Base-by-base conservation (phyloP, 2,888 invertebrate genomes). In the Eumerus sabulonum region DNA sequence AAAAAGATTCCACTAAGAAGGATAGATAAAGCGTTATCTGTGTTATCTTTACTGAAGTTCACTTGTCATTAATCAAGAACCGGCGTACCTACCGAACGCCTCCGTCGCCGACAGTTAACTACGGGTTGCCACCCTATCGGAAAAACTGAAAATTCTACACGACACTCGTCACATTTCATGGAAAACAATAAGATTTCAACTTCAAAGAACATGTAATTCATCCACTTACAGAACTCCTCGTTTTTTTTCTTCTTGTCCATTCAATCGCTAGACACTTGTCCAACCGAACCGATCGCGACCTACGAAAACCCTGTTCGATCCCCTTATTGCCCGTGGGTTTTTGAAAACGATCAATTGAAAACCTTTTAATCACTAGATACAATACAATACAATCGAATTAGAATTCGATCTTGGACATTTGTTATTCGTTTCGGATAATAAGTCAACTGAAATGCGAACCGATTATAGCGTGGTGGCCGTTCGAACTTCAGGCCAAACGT, bases 161-260 rank as follows among this genome's bases (percentile, higher is more conserved):
- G 27, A 27, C 27, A 27, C 27, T n/a, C n/a, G n/a, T n/a, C 27
- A 27, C 27, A 7, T 27, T 27, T 27, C 27, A 27, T 27, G 7
- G 27, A 27, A 27, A 27, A 27, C 27, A 27, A 27, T 7, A 27
- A 27, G 3, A 27, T 4, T 27, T 7, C 3, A 27, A 27, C 40
- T 9, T 5, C 40, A 40, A 40, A 40, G 11, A 40, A 40, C 3
- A 40, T 5, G 2, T 5, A 40, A 7, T 40, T 40, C 3, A 40
- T 50, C 35, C 13, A 79, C 79, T 79, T 63, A 79, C 79, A 79
- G 45, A 79, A 79, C 59, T 79, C 74, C 16, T 79, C 79, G 60
- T 79, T 60, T 19, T 79, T 74, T n/a, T 50, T 68, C 40, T 47
- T 50, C 2, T 70, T 42, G 35, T 73, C 79, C 79, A 79, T 79